Percentiles rank a stretch among this genome's conserved stretches.
Conservation (phyloP, 2,113 vertebrate species). For the Callionymus lyra region DNA sequence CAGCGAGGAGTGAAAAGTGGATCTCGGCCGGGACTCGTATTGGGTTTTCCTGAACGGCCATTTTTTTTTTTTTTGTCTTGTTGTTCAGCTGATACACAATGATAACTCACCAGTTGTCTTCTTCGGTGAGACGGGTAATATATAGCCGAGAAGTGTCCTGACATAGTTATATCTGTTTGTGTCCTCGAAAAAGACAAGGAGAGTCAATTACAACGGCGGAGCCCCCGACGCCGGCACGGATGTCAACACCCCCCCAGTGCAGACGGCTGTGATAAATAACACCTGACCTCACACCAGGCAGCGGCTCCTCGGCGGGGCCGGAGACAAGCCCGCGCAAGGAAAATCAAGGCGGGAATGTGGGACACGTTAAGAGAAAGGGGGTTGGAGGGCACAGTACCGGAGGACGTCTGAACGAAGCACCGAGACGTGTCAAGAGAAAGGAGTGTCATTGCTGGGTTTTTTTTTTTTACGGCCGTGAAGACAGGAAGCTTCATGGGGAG, state of each 20-base stretch:
- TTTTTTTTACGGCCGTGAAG: constrained; percentile 51
- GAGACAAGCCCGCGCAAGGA: constrained; percentile 43
- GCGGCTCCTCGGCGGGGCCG: constrained; percentile 55
- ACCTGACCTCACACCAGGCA: constrained; percentile 69
- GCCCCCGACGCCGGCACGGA: constrained; percentile 58
- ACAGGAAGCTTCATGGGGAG: constrained; percentile 46
- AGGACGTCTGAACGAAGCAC: constrained; percentile 51
- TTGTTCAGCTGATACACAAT: constrained; percentile 59
- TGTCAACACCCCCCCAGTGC: constrained; percentile 71
- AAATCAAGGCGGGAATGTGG: constrained; percentile 51
- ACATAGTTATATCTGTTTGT: constrained; percentile 81
- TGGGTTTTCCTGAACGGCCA: constrained; percentile 27
- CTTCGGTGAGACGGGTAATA: constrained; percentile 74
- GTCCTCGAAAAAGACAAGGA: constrained; percentile 82
- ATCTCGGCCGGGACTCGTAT: constrained; percentile 32
- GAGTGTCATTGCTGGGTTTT: constrained; percentile 28
- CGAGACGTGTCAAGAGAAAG: constrained; percentile 36
- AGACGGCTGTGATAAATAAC: constrained; percentile 73
- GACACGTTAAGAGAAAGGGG: constrained; percentile 27
- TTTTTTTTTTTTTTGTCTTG: too few relatives aligned
- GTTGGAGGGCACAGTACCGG: constrained; percentile 28
- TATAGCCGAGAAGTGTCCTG: constrained; percentile 78
- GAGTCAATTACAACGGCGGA: constrained; percentile 75
- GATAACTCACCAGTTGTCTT: constrained; percentile 85
- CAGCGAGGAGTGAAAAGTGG: constrained; percentile 2